Base-by-base conservation (phyloP, 2,888 invertebrate genomes). In the Strigamia transsilvanica region DNA sequence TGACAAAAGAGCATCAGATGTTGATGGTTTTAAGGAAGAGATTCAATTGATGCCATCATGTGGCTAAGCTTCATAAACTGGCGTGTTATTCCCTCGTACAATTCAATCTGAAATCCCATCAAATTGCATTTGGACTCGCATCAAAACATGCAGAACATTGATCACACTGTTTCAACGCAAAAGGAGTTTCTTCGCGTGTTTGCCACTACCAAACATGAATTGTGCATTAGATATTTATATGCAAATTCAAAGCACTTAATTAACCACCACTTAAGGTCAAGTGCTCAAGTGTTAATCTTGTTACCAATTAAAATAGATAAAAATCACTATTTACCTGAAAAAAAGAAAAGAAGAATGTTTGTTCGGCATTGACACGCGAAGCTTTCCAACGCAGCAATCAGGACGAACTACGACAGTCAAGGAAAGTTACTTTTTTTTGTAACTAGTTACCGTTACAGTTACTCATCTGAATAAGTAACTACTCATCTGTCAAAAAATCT, bases 211-310 rank as follows among this genome's bases (percentile, higher is more conserved):
- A 61, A 61, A 61, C 61, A 61, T 23, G 61, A 23, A 61, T 61
- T 61, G 61, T 61, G 61, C 61, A 61, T 61, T 61, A 61, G 61
- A 61, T n/a, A 61, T 61, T 61, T 61, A 61, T 61, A 61, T 61
- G 61, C 61, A 61, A 61, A 61, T 61, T 15, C 61, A 61, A 61
- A 61, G 61, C 61, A 61, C 61, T 61, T 61, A 61, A 61, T 61
- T 61, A 61, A 61, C 61, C 23, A 23, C 61, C 13, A 61, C 61
- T 61, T 61, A 61, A 18, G 38, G 38, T 38, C 38, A 38, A 38
- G 38, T 38, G 38, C 6, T 0, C 10, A 6, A 38, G 10, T 38
- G 38, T 51, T 51, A 15, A 51, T 38, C 38, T 38, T 38, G 38
- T 38, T 38, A 38, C 38, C 38, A 38, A 38, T 38, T 38, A 38